These are phyloP conservation scores for Reticulitermes speratus DNA, from an alignment of 1,140 invertebrate species.

Conservation along the genomic window DNA sequence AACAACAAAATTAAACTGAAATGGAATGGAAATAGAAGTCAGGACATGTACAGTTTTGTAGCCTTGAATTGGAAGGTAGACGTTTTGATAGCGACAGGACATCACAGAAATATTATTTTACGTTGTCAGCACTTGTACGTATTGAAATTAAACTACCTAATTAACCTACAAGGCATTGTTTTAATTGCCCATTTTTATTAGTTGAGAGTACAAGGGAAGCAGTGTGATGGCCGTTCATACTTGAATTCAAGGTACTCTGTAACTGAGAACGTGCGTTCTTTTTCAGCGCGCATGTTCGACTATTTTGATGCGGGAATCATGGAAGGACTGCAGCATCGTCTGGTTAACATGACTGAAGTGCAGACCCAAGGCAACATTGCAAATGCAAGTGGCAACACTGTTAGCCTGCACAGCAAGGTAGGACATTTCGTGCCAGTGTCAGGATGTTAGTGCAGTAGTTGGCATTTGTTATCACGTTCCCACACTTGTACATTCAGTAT, in stretches of 20 bases:
- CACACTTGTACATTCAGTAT: no score
- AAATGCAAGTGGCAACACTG: conserved; percentile 46
- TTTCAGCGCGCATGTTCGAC: conserved; percentile 76
- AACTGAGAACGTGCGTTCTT: conserved; percentile 41
- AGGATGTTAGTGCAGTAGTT: no score
- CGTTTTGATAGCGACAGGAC: not conserved
- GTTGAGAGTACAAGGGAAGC: no score
- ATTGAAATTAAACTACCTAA: not conserved
- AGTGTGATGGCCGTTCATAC: no score
- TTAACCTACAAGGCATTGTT: not conserved
- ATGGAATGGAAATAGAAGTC: no score
- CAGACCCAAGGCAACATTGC: conserved; percentile 57
- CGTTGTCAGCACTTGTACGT: not conserved
- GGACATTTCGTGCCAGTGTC: not conserved
- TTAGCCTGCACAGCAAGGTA: conserved; percentile 59
- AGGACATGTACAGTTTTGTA: no score
- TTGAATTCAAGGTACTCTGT: not conserved
- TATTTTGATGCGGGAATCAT: conserved; percentile 85
- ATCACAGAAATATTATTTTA: not conserved
- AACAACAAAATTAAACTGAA: no score
- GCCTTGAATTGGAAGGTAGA: no score
- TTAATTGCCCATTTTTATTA: not conserved
- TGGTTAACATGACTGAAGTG: conserved; percentile 60
- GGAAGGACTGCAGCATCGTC: conserved; percentile 76
- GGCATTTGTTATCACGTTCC: no score